Evolutionary conservation across 2,888 invertebrate genomes (phyloP), one percentile per base, ranked within the genome.

Genomic region (Netelia virgata): DNA sequence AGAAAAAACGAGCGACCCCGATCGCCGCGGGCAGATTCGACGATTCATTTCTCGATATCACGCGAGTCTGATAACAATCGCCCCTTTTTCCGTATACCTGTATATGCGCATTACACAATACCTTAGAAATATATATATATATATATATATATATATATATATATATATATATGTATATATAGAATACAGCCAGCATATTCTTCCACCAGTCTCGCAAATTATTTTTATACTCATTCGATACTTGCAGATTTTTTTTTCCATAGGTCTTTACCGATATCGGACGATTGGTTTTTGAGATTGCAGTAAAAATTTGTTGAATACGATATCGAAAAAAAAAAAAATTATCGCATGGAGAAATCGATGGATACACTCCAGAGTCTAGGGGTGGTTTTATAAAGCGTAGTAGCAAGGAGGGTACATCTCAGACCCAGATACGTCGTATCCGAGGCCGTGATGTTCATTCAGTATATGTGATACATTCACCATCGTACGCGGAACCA

Each of bases 1-100:
- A 69, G 59, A 77, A 69, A 69, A 68, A 83, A 72, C 47, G 59
- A 59, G 72, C 63, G 84, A 87, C 86, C 87, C 77, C 87, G 79
- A 87, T 86, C 64, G 75, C 61, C 47, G 66, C 20, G 72, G 66
- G 47, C 66, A 79, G 82, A 83, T 77, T 82, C 82, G 53, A 84
- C 72, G 80, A 69, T 86, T 86, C 76, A 83, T 86, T 85, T 79
- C 81, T 74, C 57, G 72, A 81, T 72, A 86, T 85, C 84, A 86
- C 86, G 87, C 82, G 28, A 86, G 80, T 75, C 73, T 72, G 82
- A 82, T 84, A 73, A n/a, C 20, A 68, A 83, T 83, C 82, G 53
- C 77, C 28, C 61, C 73, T 81, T 70, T 63, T 74, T 76, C 41
- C 66, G 6, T 57, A 10, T 47, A 14, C 14, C 10, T 14, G 14